A percentile compares a stretch with the other conserved stretches of the same genome.
These are phyloP conservation scores for Ferdinandea cuprea DNA, from an alignment of 2,888 invertebrate genomes.

Conservation along the genomic window DNA sequence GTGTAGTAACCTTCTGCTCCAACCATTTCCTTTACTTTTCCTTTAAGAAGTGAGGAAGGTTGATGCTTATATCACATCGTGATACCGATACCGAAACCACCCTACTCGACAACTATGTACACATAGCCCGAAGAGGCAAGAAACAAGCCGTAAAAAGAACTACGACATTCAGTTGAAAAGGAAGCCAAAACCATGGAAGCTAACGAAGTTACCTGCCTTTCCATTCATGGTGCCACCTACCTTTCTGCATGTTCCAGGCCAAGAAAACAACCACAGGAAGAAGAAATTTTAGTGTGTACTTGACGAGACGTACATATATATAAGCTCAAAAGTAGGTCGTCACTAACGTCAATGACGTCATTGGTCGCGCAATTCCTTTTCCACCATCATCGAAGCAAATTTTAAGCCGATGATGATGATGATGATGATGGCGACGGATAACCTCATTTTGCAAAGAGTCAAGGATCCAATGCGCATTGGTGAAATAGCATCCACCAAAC, in stretches of 20 bases:
- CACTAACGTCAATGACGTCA: conserved; percentile 70
- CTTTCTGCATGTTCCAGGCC: conserved; percentile 59
- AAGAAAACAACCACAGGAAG: conserved; percentile 39
- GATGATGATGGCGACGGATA: conserved; percentile 30
- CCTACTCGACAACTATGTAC: conserved; percentile 12
- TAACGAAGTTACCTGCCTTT: conserved; percentile 52
- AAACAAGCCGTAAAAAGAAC: conserved; percentile 12
- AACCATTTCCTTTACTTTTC: neutral
- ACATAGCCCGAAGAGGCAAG: conserved; percentile 5
- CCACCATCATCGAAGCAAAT: conserved; percentile 46
- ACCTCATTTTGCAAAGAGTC: conserved; percentile 49
- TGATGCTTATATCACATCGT: neutral
- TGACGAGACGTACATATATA: conserved; percentile 53
- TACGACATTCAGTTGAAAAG: conserved; percentile 21
- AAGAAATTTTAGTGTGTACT: conserved; percentile 50
- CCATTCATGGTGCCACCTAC: no score
- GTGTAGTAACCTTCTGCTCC: conserved; percentile 36
- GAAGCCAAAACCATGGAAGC: conserved; percentile 37
- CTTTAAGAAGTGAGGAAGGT: conserved; percentile 25
- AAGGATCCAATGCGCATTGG: conserved; percentile 63
- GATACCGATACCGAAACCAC: neutral
- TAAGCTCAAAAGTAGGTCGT: conserved; percentile 67
- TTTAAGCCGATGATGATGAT: conserved; percentile 4
- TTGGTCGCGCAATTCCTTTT: conserved; percentile 59
- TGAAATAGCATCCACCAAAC: conserved; percentile 35